phyloP scores from a whole-genome alignment of 2,888 invertebrate species.

The Eupelmus urozonus region DNA sequence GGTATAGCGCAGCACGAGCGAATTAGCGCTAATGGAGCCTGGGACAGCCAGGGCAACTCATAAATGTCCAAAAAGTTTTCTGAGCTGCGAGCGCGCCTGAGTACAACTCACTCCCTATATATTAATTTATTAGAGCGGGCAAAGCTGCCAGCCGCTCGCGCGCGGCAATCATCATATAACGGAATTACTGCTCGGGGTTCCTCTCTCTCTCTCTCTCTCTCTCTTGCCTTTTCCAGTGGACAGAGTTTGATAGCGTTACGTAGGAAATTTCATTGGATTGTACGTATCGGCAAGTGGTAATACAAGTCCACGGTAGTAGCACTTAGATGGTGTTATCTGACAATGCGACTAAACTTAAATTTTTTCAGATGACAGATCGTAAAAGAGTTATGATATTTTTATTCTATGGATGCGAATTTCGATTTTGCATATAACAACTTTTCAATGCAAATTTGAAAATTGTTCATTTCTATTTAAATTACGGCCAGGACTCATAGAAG shows the following conservation, averaged over 20 bases:
- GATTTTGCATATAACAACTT: no score
- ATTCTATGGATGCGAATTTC: no score
- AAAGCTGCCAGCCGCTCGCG: constrained; percentile 24
- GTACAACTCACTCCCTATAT: constrained; percentile 19
- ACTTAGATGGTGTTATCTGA: no score
- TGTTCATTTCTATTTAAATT: no score
- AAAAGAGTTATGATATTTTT: no score
- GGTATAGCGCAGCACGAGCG: background rate
- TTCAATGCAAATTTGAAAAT: no score
- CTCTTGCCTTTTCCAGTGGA: constrained; percentile 3
- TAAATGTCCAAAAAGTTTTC: constrained; percentile 52
- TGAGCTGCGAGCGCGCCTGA: background rate
- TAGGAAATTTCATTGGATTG: constrained; percentile 22
- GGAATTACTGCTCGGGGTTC: constrained; percentile 41
- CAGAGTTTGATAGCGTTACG: background rate
- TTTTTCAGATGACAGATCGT: no score
- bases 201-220: no score
- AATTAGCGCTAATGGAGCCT: constrained; percentile 49
- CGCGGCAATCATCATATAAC: constrained; percentile 7
- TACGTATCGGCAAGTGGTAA: background rate
- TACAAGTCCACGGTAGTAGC: no score
- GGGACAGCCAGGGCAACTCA: constrained; percentile 30
- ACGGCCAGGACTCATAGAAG: no score
- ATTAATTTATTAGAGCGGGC: constrained; percentile 33
- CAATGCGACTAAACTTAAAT: no score